phyloP scores from a whole-genome alignment of 2,888 invertebrate genomes.

The Polymixis lichenea region DNA sequence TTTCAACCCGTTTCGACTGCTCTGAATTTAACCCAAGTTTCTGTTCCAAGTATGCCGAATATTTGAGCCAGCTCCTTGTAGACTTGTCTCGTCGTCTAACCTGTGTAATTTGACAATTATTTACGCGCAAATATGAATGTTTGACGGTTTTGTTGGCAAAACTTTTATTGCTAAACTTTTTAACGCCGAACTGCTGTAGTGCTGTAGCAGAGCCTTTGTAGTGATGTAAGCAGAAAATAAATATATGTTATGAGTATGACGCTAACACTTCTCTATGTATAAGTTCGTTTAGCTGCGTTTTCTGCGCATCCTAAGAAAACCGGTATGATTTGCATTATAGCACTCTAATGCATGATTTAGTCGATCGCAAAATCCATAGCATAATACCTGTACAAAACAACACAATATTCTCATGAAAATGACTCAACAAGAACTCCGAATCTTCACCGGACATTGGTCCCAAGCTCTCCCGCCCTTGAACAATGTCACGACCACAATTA shows the following conservation, averaged over 20 bases:
- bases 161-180: constrained; percentile 45
- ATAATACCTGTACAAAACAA: neutral
- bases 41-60: constrained; percentile 24
- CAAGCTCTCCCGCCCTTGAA: constrained; percentile 43
- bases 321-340: constrained; percentile 2
- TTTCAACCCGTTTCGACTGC: constrained; percentile 27
- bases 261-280: too few species aligned
- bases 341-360: constrained; percentile 1
- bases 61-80: constrained; percentile 26
- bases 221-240: too few species aligned
- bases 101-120: constrained; percentile 45
- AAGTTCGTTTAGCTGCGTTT: constrained; percentile 5
- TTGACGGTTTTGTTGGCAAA: constrained; percentile 30
- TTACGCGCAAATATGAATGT: constrained; percentile 50
- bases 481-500: constrained; percentile 54
- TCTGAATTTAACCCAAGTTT: constrained; percentile 20
- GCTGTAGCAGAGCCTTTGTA: neutral
- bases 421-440: constrained; percentile 26
- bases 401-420: constrained; percentile 22
- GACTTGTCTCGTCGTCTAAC: constrained; percentile 20
- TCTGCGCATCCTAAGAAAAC: constrained; percentile 10
- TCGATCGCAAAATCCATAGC: neutral
- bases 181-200: constrained; percentile 5
- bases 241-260: too few species aligned
- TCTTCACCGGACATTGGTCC: constrained; percentile 30